Percentiles rank a stretch among this genome's conserved stretches.
Evolutionary conservation across 2,888 invertebrate genomes (phyloP).

Genomic region (Lamellibrachia columna): DNA sequence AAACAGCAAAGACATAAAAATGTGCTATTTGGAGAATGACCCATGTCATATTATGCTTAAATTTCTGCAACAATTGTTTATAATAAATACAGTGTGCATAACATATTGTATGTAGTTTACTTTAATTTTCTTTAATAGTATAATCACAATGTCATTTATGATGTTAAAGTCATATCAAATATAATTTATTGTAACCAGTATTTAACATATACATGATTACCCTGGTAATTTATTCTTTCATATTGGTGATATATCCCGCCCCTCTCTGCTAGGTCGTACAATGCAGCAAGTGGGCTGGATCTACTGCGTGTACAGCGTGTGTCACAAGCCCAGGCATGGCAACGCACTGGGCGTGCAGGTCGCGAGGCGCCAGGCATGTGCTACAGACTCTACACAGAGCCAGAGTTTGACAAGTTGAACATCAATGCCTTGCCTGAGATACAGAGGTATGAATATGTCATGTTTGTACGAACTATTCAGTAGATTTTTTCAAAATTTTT

Average conservation of each 20-base stretch:
- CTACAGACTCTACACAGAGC: conserved; percentile 85
- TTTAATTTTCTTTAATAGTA: too few relatives aligned
- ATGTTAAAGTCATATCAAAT: not conserved
- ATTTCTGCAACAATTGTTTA: not conserved
- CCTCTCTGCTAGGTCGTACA: conserved; percentile 71
- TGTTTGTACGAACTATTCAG: not conserved
- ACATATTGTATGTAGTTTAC: too few relatives aligned
- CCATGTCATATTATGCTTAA: not conserved
- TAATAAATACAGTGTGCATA: too few relatives aligned
- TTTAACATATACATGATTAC: not conserved
- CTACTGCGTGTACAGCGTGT: conserved; percentile 81
- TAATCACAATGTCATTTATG: too few relatives aligned
- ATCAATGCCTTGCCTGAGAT: conserved; percentile 88
- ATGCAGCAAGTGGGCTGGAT: conserved; percentile 84
- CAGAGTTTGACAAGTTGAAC: conserved; percentile 78
- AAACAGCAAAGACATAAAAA: too few relatives aligned
- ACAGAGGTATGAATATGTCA: conserved; percentile 66
- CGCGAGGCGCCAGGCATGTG: conserved; percentile 84
- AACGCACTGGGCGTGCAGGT: conserved; percentile 91
- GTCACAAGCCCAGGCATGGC: conserved; percentile 92
- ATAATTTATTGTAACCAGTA: not conserved
- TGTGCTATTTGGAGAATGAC: too few relatives aligned
- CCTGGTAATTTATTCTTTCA: too few relatives aligned
- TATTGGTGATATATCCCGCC: not conserved
- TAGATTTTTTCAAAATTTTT: not conserved